phyloP scores from a whole-genome alignment of 2,888 invertebrate species.

The Callosobruchus maculatus region DNA sequence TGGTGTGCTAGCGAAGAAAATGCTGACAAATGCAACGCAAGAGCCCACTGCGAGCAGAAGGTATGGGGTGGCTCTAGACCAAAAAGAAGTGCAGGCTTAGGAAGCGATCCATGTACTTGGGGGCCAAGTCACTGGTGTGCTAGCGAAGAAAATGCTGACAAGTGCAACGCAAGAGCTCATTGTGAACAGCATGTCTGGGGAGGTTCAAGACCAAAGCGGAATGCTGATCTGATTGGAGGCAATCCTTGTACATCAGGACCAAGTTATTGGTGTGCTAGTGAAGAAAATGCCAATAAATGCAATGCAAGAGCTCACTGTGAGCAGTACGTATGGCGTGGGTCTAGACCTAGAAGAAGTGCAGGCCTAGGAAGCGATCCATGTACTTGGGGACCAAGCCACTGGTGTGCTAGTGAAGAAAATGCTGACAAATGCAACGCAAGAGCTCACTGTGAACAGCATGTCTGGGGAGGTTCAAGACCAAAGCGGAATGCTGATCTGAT shows the following conservation, averaged over 20 bases:
- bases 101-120: conserved; percentile 63
- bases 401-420: neutral
- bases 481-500: neutral
- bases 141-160: conserved; percentile 48
- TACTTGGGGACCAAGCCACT: neutral
- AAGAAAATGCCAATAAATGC: neutral
- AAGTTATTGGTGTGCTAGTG: neutral
- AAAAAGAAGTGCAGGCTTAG: conserved; percentile 27
- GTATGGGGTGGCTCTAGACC: neutral
- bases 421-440: neutral
- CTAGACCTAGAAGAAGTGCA: neutral
- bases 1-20: neutral
- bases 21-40: neutral
- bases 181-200: neutral
- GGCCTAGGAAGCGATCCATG: neutral
- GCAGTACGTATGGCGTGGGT: neutral
- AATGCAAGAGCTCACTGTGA: neutral
- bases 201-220: neutral
- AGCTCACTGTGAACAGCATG: neutral
- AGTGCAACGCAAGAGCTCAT: conserved; percentile 25
- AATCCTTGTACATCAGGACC: neutral
- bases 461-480: neutral
- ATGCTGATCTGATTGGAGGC: neutral
- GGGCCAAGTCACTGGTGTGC: conserved; percentile 77
- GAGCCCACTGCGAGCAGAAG: neutral